Percentiles rank a stretch among this genome's conserved stretches.
Evolutionary conservation across 2,888 invertebrate genomes (phyloP).

Genomic region (Eubasilissa splendida): DNA sequence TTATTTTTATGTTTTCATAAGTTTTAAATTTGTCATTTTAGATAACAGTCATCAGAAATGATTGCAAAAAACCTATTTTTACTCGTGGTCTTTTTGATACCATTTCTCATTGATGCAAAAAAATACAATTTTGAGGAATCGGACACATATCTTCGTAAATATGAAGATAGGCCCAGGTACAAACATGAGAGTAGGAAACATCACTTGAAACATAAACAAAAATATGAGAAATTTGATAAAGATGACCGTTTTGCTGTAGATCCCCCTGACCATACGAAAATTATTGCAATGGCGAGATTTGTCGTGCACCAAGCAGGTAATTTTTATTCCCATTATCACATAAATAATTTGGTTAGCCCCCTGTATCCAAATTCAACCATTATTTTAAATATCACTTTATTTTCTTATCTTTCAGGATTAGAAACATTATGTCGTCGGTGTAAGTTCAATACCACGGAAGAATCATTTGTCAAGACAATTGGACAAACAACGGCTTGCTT

Average conservation of each 20-base stretch:
- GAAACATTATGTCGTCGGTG: too few species aligned
- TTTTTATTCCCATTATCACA: background rate
- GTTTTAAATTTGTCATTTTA: background rate
- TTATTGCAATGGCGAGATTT: conserved; percentile 54
- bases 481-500: too few species aligned
- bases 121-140: conserved; percentile 15
- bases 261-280: conserved; percentile 50
- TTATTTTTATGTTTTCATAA: too few species aligned
- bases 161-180: conserved; percentile 10
- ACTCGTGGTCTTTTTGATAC: background rate
- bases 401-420: too few species aligned
- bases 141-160: conserved; percentile 13
- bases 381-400: too few species aligned
- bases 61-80: background rate
- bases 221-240: background rate
- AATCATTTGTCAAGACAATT: too few species aligned
- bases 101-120: conserved; percentile 16
- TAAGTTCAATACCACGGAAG: too few species aligned
- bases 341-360: too few species aligned
- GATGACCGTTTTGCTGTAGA: background rate
- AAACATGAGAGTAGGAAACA: background rate
- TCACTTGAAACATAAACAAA: conserved; percentile 6
- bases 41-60: background rate
- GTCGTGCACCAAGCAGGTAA: conserved; percentile 46
- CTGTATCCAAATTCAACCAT: too few species aligned